These are phyloP conservation scores for Brachylomia viminalis DNA, from an alignment of 2,888 invertebrate species.

Conservation along the genomic window DNA sequence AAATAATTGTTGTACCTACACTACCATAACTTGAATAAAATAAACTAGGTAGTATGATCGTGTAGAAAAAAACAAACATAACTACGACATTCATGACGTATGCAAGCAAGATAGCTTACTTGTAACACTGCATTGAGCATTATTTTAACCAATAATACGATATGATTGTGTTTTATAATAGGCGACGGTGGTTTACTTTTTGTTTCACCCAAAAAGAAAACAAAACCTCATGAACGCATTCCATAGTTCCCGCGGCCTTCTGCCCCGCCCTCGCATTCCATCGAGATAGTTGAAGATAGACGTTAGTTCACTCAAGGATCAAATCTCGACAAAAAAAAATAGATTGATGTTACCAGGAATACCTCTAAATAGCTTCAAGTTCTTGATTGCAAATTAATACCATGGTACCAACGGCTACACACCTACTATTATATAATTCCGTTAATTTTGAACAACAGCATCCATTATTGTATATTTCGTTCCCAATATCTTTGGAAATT, in stretches of 20 bases:
- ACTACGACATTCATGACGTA: slow-evolving; percentile 26
- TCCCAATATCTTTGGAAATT: background rate
- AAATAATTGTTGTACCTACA: slow-evolving; percentile 41
- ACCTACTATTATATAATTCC: slow-evolving; percentile 19
- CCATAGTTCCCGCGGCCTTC: slow-evolving; percentile 67
- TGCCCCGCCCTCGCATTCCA: slow-evolving; percentile 77
- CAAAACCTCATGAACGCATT: slow-evolving; percentile 72
- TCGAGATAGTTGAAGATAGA: slow-evolving; percentile 66
- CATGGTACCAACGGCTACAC: background rate
- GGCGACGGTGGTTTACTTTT: slow-evolving; percentile 38
- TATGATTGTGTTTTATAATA: slow-evolving; percentile 42
- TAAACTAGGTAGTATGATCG: background rate
- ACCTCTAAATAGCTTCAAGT: slow-evolving; percentile 7
- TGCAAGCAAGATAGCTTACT: slow-evolving; percentile 23
- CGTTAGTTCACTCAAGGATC: slow-evolving; percentile 66
- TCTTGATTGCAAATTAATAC: slow-evolving; percentile 43
- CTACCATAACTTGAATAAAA: slow-evolving; percentile 26
- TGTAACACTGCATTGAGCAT: slow-evolving; percentile 19
- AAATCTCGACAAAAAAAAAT: slow-evolving; percentile 70
- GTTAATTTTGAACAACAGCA: background rate
- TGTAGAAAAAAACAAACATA: slow-evolving; percentile 20
- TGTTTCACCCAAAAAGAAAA: slow-evolving; percentile 68
- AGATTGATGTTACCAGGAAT: slow-evolving; percentile 59
- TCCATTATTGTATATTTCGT: slow-evolving; percentile 8
- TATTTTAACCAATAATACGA: slow-evolving; percentile 35